Evolutionary conservation across 2,888 invertebrate species (phyloP).

Genomic region (Polietes domitor): DNA sequence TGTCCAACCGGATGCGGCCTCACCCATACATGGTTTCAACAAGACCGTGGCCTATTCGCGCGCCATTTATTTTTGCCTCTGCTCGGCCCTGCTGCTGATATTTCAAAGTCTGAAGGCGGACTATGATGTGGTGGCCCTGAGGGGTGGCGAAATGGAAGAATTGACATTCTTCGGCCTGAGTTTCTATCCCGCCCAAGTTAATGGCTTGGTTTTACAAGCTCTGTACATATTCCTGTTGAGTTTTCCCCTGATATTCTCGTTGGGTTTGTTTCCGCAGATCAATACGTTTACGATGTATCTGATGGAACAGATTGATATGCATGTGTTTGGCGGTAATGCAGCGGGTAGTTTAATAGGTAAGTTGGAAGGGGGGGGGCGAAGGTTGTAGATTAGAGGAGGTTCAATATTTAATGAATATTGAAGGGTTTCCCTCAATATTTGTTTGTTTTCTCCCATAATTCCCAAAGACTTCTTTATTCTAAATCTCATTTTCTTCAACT

Average conservation of each 20-base stretch:
- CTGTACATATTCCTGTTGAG: slow-evolving; percentile 91
- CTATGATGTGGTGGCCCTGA: slow-evolving; percentile 71
- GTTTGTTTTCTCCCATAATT: not conserved
- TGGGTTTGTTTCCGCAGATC: slow-evolving; percentile 97
- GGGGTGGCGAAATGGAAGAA: slow-evolving; percentile 28
- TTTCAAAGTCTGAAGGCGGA: slow-evolving; percentile 74
- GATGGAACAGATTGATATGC: slow-evolving; percentile 97
- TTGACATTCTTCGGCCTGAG: slow-evolving; percentile 76
- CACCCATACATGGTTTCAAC: slow-evolving; percentile 99
- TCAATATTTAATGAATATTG: not conserved
- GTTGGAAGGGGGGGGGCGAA: slow-evolving; percentile 18
- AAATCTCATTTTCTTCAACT: not conserved
- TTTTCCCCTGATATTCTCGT: slow-evolving; percentile 96
- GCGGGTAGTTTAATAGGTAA: slow-evolving; percentile 89
- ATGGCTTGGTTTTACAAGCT: slow-evolving; percentile 87
- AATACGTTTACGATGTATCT: slow-evolving; percentile 98
- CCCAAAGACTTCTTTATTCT: not conserved
- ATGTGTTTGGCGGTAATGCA: slow-evolving; percentile 93
- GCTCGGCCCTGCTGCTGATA: slow-evolving; percentile 83
- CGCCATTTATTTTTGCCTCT: slow-evolving; percentile 95
- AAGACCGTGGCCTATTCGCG: slow-evolving; percentile 95
- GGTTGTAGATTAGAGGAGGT: not conserved
- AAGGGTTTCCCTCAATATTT: too few relatives aligned
- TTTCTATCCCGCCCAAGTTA: slow-evolving; percentile 83
- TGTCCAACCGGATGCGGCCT: slow-evolving; percentile 99